These are phyloP conservation scores for Ellobius talpinus DNA, from an alignment of 2,113 vertebrate species.

Conservation along the genomic window DNA sequence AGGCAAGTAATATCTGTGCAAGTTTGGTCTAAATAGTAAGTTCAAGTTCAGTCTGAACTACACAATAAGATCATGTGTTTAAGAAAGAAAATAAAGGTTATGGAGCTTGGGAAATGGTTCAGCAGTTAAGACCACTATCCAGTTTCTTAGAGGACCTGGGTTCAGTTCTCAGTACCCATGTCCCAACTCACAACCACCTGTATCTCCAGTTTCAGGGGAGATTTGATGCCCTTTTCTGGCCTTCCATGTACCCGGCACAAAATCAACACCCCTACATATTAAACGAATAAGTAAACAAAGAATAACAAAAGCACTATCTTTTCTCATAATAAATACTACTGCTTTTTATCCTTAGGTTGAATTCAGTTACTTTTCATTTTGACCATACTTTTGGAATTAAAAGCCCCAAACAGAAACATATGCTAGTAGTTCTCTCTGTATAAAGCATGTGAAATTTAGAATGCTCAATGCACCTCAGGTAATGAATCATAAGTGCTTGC, in stretches of 20 bases:
- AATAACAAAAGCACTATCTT: background rate
- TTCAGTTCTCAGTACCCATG: background rate
- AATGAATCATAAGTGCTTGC: conserved; percentile 62
- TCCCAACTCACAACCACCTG: background rate
- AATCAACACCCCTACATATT: background rate
- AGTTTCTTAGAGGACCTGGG: background rate
- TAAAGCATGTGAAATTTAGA: conserved; percentile 25
- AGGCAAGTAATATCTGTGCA: too few species aligned
- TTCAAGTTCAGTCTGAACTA: background rate
- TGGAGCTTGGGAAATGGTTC: background rate
- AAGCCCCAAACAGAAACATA: background rate
- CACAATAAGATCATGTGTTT: background rate
- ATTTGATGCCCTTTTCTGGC: background rate
- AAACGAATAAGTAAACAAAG: background rate
- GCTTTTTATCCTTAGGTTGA: background rate
- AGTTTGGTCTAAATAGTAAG: background rate
- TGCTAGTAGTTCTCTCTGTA: background rate
- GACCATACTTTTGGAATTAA: background rate
- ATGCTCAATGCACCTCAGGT: conserved; percentile 10
- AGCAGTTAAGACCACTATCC: background rate
- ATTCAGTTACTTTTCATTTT: conserved; percentile 49
- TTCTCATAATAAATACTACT: background rate
- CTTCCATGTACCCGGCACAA: background rate
- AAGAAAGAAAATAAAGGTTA: background rate
- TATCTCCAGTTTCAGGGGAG: background rate